Base-by-base conservation (phyloP, 2,888 invertebrate genomes). In the Limenitis camilla region DNA sequence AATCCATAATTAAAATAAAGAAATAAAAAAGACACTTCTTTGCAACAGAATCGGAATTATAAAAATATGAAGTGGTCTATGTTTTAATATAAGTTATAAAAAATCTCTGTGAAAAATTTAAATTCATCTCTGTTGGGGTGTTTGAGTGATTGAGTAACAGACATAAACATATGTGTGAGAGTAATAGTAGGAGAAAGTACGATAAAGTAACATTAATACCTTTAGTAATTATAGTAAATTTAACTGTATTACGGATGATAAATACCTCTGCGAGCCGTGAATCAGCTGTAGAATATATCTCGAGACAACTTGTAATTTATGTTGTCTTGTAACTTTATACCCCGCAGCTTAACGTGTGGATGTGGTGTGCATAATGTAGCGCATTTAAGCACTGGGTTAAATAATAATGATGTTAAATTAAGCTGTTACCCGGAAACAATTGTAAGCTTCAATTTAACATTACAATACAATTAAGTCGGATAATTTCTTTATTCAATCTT, bases 221-320 rank as follows among this genome's bases (percentile, higher is more conserved):
- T 19, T 19, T 19, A 38, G 33, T 28, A 49, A 49, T 43, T 52
- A 53, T 53, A 49, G 43, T 52, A 48, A 42, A 42, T 31, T 49
- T 52, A 43, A 41, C 49, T 47, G 42, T 46, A 42, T 52, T 51
- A 52, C 53, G 49, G 49, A 56, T 60, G 52, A 59, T 60, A 61
- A 59, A 60, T 57, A 60, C 47, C 52, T 40, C 42, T 52, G 55
- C 55, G 51, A 63, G 55, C 48, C 54, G 46, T 61, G 59, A 59
- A 71, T 73, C 59, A 65, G 60, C 64, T 65, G 63, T 65, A 68
- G 70, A 71, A 67, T 43, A 46, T 59, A 58, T 67, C 62, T 66
- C 61, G 57, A 61, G 61, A 58, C 54, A 66, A 69, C 67, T 68
- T 61, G 67, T 64, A 74, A 73, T 75, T 75, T 69, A 76, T 68